Evolutionary conservation across 2,888 invertebrate species (phyloP), one percentile per base, ranked within the genome.

Genomic region (Allacma fusca): DNA sequence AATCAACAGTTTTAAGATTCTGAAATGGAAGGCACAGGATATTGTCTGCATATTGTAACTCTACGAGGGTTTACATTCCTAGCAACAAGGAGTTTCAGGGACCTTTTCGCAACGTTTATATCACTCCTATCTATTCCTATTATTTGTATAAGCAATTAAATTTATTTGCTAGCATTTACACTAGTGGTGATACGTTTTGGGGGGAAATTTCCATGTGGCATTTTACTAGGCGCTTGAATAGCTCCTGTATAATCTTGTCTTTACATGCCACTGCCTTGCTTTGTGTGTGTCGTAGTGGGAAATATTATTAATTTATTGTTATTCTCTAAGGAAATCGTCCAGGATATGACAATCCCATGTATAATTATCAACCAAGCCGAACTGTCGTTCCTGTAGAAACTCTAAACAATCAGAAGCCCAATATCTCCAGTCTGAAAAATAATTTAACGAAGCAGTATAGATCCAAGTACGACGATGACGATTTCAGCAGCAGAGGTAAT

Each of bases 301-400:
- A 34, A 64, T 19, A 43, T 28, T 28, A 74, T 74, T 65, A 29
- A 40, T 68, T 26, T 77, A 67, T 62, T 70, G 59, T 24, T 74
- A 28, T 75, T 73, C 77, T 79, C 80, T 67, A 85, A 87, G 78
- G 85, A 92, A 93, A 93, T 86, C 92, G 92, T 85, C 93, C 93
- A 86, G 95, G 96, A 87, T 96, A 96, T 87, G 96, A 96, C 88
- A 96, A 96, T 89, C 96, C 96, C 0, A 94, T 94, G 4, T 96
- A 96, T 87, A 92, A 94, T 16, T 93, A 91, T 88, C 91, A 93
- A 86, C 85, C 84, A 50, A 73, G 81, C 21, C 75, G 80, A 26
- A 68, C 74, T 28, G 88, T 88, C 68, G 88, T 87, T 75, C 87
- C 87, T 50, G 87, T 87, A 1, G 86, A 86, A 24, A 86, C 87